These are phyloP conservation scores for Montipora cactus DNA, from an alignment of 64 coral and sea anemone species.

Conservation along the genomic window DNA sequence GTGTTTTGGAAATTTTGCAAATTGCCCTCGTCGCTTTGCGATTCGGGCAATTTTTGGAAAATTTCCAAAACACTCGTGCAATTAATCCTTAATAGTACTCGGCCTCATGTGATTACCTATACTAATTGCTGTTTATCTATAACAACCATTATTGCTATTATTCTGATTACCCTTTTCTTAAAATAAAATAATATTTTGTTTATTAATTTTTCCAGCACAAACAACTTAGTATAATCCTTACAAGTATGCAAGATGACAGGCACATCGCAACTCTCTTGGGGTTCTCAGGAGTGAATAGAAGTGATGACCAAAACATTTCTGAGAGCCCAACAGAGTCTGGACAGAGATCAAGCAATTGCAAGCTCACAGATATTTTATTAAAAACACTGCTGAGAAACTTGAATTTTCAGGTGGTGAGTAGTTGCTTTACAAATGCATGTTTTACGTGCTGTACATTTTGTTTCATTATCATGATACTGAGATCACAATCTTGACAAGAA, in stretches of 20 bases:
- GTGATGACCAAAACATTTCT: not conserved
- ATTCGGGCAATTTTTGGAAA: too few species aligned
- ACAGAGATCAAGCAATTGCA: constrained; percentile 25
- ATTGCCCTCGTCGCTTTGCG: too few species aligned
- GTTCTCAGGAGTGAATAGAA: constrained; percentile 55
- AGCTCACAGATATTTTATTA: constrained; percentile 81
- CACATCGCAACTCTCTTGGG: constrained; percentile 88
- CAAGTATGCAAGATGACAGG: constrained; percentile 92
- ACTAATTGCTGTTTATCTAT: too few species aligned
- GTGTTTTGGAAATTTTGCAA: too few species aligned
- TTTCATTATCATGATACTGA: not conserved
- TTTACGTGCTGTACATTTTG: not conserved
- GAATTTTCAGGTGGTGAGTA: constrained; percentile 83
- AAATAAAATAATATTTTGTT: not conserved
- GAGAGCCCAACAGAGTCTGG: constrained; percentile 14
- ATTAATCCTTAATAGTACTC: too few species aligned
- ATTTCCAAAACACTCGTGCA: too few species aligned
- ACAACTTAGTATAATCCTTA: constrained; percentile 89
- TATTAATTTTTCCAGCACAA: constrained; percentile 60
- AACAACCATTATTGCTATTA: too few species aligned
- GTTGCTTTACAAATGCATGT: not conserved
- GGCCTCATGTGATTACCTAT: too few species aligned
- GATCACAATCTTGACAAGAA: too few species aligned
- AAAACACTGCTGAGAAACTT: constrained; percentile 88
- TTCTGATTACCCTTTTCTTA: too few species aligned